Conservation (phyloP, 2,113 vertebrate species). For the Trogon surrucura region DNA sequence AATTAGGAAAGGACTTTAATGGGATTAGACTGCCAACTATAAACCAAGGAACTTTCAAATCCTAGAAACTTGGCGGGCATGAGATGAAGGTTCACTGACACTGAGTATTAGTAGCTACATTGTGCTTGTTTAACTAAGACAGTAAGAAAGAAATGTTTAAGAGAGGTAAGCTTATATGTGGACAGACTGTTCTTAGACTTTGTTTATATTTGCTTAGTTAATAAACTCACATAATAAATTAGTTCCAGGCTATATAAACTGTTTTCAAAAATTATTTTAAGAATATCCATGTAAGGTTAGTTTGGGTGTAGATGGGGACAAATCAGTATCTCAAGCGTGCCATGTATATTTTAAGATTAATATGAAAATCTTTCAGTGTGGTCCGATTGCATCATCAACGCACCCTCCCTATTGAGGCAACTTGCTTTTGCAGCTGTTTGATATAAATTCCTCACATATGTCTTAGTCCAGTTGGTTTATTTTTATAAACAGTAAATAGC, state of each 20-base stretch:
- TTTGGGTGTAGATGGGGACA: neutral
- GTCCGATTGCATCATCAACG: conserved; percentile 77
- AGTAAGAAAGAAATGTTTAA: neutral
- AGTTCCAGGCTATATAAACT: neutral
- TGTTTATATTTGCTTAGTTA: conserved; percentile 31
- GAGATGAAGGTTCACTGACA: neutral
- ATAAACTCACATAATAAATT: conserved; percentile 20
- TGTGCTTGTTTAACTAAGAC: conserved; percentile 1
- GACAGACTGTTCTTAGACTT: conserved; percentile 24
- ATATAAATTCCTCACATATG: conserved; percentile 95
- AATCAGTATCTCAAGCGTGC: neutral
- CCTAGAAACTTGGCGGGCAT: neutral
- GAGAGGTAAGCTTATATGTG: conserved; percentile 1
- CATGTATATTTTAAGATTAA: conserved; percentile 26
- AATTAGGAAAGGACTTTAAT: neutral
- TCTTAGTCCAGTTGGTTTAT: conserved; percentile 95
- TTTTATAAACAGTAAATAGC: conserved; percentile 99
- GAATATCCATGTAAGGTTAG: neutral
- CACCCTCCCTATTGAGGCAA: conserved; percentile 76
- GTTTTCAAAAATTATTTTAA: conserved; percentile 4
- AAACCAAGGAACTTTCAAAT: neutral
- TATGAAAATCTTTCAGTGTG: conserved; percentile 76
- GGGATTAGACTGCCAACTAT: neutral
- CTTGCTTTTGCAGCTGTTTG: conserved; percentile 98
- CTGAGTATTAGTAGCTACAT: neutral